These are phyloP conservation scores for Poeciliopsis presidionis DNA, from an alignment of 2,797 vertebrate species.

Conservation along the genomic window DNA sequence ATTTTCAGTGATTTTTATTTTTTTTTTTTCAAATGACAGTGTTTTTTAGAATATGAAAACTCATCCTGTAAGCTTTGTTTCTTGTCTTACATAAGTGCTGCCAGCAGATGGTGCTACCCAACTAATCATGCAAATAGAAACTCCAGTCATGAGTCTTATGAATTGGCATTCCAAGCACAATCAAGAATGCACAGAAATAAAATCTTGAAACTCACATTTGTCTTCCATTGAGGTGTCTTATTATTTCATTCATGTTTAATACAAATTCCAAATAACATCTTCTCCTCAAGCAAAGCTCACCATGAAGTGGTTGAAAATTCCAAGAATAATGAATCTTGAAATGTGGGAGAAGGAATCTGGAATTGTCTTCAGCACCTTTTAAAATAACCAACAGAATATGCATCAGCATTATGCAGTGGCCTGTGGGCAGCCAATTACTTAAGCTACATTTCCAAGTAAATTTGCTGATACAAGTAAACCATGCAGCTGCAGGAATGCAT, in stretches of 20 bases:
- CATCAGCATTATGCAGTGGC: conserved; percentile 10
- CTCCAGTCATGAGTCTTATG: conserved; percentile 17
- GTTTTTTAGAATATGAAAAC: neutral
- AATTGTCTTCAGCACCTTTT: conserved; percentile 19
- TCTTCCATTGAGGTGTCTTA: conserved; percentile 15
- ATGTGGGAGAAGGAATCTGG: conserved; percentile 19
- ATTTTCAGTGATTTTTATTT: conserved; percentile 9
- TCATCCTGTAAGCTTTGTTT: neutral
- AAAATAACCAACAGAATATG: conserved; percentile 13
- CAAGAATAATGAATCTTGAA: conserved; percentile 29
- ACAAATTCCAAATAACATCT: neutral
- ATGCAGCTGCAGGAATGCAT: conserved; percentile 24
- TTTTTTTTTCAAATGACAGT: neutral
- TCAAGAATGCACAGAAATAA: conserved; percentile 53
- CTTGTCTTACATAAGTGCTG: conserved; percentile 1
- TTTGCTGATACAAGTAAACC: conserved; percentile 27
- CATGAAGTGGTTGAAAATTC: neutral
- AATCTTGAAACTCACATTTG: conserved; percentile 29
- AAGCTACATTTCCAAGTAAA: conserved; percentile 19
- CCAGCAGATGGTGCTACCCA: conserved; percentile 74
- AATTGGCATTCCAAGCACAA: conserved; percentile 52
- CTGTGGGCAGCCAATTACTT: conserved; percentile 21
- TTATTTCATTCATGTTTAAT: neutral
- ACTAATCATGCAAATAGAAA: conserved; percentile 17
- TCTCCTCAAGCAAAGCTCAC: neutral